Evolutionary conservation across 2,797 vertebrate species (phyloP), one percentile per base, ranked within the genome.

Genomic region (Geotrypetes seraphini): DNA sequence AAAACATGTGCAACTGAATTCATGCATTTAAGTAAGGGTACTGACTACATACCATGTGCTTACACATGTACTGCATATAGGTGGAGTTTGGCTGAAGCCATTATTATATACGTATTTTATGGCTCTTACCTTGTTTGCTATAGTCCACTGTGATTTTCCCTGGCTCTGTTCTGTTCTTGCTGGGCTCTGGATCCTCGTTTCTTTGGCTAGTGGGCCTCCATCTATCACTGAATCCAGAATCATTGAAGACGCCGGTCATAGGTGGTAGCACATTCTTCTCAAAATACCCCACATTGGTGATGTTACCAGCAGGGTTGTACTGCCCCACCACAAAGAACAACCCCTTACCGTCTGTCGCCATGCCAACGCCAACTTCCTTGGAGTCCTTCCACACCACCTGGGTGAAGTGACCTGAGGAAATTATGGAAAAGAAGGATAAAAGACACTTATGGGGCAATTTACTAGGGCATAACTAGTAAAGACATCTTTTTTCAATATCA

Each of bases 361-460:
- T 92, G 16, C 95, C 95, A 0, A 97, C 87, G 2, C 94, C 96
- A 57, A 98, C 78, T 63, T 84, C 86, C 60, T 82, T 88, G 5
- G 73, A 95, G 52, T 63, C 89, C 66, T 93, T 96, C 95, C 96
- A 99, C 19, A 97, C 88, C 87, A 97, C 94, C 16, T 94, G 95
- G 15, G 94, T 99, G 63, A 98, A 98, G 66, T 99, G 96, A 31
- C 96, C 96, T 99, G 2, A 36, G 31, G 29, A 43, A 20, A n/a
- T n/a, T n/a, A n/a, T n/a, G n/a, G n/a, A n/a, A n/a, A n/a, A n/a
- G n/a, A n/a, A n/a, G n/a, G n/a, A n/a, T n/a, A n/a, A n/a, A n/a
- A n/a, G n/a, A n/a, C n/a, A n/a, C n/a, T n/a, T n/a, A n/a, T n/a
- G n/a, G n/a, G n/a, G n/a, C n/a, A n/a, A n/a, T n/a, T n/a, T n/a